phyloP scores from a whole-genome alignment of 2,113 vertebrate species.

The Machaerirhynchus nigripectus region DNA sequence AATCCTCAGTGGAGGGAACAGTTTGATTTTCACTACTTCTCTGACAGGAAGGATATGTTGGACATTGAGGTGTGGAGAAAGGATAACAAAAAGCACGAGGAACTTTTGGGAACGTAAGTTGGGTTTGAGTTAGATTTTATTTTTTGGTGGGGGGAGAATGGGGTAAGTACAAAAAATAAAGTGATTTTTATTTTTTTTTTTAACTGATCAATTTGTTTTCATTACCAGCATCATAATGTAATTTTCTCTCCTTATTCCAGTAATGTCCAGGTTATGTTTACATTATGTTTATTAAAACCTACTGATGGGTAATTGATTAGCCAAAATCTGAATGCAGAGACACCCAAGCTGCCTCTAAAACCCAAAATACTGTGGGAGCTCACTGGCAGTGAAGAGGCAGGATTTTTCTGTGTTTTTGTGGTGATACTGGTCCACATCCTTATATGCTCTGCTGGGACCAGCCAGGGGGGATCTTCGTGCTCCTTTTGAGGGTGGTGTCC shows the following conservation, averaged over 20 bases:
- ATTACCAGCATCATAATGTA: background rate
- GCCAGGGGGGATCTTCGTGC: background rate
- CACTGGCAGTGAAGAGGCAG: background rate
- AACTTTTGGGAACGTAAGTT: conserved; percentile 92
- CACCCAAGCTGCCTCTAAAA: background rate
- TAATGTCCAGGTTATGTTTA: background rate
- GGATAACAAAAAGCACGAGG: conserved; percentile 87
- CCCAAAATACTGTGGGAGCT: background rate
- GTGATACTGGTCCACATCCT: background rate
- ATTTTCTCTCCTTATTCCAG: background rate
- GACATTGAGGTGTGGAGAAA: conserved; percentile 91
- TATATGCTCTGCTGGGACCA: background rate
- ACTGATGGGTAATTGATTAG: background rate
- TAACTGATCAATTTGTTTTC: background rate
- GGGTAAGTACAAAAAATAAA: background rate
- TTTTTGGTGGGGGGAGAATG: background rate
- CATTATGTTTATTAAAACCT: background rate
- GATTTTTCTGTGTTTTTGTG: background rate
- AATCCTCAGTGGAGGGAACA: conserved; percentile 97
- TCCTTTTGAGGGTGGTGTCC: background rate
- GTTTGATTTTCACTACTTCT: conserved; percentile 98
- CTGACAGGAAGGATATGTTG: conserved; percentile 90
- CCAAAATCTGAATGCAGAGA: background rate
- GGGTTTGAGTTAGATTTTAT: background rate
- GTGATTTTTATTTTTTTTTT: background rate